These are phyloP conservation scores for Tribolium freemani DNA, from an alignment of 2,888 invertebrate genomes.

Conservation along the genomic window DNA sequence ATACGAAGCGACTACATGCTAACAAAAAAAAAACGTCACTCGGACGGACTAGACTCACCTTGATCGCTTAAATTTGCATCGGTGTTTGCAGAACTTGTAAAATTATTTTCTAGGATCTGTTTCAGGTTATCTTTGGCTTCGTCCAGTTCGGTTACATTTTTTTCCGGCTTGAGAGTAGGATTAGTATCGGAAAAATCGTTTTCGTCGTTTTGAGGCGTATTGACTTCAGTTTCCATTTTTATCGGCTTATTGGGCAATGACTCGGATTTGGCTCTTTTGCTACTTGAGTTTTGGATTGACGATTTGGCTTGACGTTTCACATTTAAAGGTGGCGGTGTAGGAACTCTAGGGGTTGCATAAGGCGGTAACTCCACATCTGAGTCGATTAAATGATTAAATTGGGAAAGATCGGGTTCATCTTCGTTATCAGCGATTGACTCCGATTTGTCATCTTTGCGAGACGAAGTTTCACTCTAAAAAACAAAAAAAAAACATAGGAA, in stretches of 20 bases:
- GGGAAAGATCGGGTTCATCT: constrained; percentile 57
- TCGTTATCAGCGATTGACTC: constrained; percentile 60
- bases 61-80: constrained; percentile 52
- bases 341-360: constrained; percentile 38
- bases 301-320: constrained; percentile 54
- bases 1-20: constrained; percentile 34
- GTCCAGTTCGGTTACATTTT: constrained; percentile 46
- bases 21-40: not conserved
- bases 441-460: constrained; percentile 63
- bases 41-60: constrained; percentile 49
- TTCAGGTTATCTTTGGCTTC: constrained; percentile 47
- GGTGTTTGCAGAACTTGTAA: constrained; percentile 22
- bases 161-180: constrained; percentile 45
- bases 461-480: constrained; percentile 62
- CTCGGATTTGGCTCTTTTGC: constrained; percentile 55
- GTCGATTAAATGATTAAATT: constrained; percentile 61
- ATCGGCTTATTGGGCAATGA: not conserved
- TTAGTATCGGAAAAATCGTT: constrained; percentile 43
- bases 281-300: constrained; percentile 45
- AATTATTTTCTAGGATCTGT: constrained; percentile 50
- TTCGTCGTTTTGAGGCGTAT: constrained; percentile 45
- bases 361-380: constrained; percentile 57
- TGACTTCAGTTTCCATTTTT: constrained; percentile 24
- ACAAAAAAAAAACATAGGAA: too few relatives aligned
- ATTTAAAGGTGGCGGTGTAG: constrained; percentile 40